Evolutionary conservation across 2,113 vertebrate species (phyloP).

Genomic region (Xiphophorus hellerii): DNA sequence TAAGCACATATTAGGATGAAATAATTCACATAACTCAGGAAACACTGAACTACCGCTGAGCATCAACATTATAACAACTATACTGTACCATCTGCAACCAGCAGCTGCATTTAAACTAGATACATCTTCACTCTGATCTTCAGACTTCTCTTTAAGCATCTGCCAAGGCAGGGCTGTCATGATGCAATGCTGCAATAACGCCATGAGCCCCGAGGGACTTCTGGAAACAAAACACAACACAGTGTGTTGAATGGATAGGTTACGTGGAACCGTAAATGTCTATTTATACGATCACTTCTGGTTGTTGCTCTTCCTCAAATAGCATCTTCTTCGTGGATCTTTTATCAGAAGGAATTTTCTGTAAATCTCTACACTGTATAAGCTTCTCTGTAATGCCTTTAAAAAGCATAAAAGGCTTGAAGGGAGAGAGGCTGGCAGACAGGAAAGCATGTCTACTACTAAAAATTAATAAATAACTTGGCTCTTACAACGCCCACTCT

Average conservation of each 20-base stretch:
- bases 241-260: slow-evolving; percentile 35
- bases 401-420: not conserved
- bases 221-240: slow-evolving; percentile 47
- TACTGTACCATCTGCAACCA: slow-evolving; percentile 25
- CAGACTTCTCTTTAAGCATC: slow-evolving; percentile 14
- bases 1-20: slow-evolving; percentile 1
- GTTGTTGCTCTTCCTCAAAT: not conserved
- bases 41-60: slow-evolving; percentile 7
- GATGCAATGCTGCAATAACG: slow-evolving; percentile 56
- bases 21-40: slow-evolving; percentile 7
- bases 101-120: not conserved
- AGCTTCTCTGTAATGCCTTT: not conserved
- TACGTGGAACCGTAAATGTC: slow-evolving; percentile 16
- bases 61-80: slow-evolving; percentile 14
- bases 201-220: slow-evolving; percentile 33
- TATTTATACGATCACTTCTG: slow-evolving; percentile 16
- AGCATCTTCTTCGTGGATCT: not conserved
- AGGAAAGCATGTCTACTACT: slow-evolving; percentile 41
- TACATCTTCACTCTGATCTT: slow-evolving; percentile 39
- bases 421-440: slow-evolving; percentile 23
- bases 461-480: slow-evolving; percentile 38
- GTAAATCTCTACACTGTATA: slow-evolving; percentile 25
- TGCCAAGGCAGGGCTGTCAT: slow-evolving; percentile 56
- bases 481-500: slow-evolving; percentile 21
- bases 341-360: slow-evolving; percentile 17